Conservation (phyloP, 2,113 vertebrate species). For the Colinus virginianus region DNA sequence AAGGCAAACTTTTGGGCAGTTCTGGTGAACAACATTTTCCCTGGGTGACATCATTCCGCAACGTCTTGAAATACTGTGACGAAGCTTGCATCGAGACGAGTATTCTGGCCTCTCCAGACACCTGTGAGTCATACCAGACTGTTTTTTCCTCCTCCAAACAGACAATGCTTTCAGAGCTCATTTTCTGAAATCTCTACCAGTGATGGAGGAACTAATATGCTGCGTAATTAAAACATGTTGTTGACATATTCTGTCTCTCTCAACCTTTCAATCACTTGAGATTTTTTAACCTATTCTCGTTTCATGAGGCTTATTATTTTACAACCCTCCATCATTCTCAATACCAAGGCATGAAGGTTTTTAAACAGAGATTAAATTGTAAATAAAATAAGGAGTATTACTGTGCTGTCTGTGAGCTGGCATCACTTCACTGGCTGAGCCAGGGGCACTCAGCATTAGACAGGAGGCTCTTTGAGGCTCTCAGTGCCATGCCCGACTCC, state of each 20-base stretch:
- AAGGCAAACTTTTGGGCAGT: conserved; percentile 9
- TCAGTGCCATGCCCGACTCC: neutral
- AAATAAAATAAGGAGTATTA: neutral
- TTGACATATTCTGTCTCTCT: neutral
- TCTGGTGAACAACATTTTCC: conserved; percentile 29
- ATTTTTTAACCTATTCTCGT: fast-evolving
- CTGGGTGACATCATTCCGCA: conserved; percentile 9
- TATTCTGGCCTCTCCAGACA: conserved; percentile 42
- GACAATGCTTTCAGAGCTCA: neutral
- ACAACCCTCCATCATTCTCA: neutral
- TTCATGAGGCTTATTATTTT: neutral
- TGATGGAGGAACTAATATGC: neutral
- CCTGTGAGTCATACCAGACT: conserved; percentile 27
- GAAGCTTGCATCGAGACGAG: neutral
- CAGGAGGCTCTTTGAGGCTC: neutral
- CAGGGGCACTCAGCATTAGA: neutral
- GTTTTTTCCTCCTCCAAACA: neutral
- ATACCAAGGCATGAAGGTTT: neutral
- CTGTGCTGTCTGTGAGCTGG: neutral
- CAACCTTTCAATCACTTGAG: neutral
- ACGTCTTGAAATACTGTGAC: neutral
- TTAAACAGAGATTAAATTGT: neutral
- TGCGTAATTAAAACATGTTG: neutral
- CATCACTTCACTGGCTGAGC: neutral
- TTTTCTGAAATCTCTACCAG: conserved; percentile 22